Evolutionary conservation across 2,888 invertebrate species (phyloP).

Genomic region (Polydesmus complanatus): DNA sequence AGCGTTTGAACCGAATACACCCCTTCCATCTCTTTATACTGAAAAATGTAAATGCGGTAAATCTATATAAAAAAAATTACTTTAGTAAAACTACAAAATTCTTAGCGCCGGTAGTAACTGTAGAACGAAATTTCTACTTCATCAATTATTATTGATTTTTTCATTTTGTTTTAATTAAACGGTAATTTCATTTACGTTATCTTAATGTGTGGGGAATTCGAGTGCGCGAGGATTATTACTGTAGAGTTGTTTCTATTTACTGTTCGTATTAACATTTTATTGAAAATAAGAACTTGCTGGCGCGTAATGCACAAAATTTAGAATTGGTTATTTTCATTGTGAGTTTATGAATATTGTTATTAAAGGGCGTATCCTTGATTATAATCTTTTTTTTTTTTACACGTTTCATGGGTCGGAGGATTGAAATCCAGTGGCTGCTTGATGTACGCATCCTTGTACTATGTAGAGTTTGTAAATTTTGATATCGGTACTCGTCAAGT

Average conservation of each 20-base stretch:
- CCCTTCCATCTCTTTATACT: too few species aligned
- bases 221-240: too few species aligned
- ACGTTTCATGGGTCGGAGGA: neutral
- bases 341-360: neutral
- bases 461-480: too few species aligned
- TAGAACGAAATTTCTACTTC: too few species aligned
- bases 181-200: too few species aligned
- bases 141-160: too few species aligned
- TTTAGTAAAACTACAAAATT: too few species aligned
- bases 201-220: too few species aligned
- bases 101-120: too few species aligned
- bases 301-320: neutral
- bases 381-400: neutral
- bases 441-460: neutral
- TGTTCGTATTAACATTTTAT: neutral
- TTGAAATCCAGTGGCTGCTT: neutral
- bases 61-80: too few species aligned
- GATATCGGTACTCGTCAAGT: neutral
- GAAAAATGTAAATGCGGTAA: too few species aligned
- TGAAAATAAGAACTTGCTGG: neutral
- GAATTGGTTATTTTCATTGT: neutral
- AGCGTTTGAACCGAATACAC: neutral
- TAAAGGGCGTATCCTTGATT: neutral
- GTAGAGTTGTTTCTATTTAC: neutral
- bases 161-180: too few species aligned